phyloP scores from a whole-genome alignment of 2,888 invertebrate species.

The Agapostemon virescens region DNA sequence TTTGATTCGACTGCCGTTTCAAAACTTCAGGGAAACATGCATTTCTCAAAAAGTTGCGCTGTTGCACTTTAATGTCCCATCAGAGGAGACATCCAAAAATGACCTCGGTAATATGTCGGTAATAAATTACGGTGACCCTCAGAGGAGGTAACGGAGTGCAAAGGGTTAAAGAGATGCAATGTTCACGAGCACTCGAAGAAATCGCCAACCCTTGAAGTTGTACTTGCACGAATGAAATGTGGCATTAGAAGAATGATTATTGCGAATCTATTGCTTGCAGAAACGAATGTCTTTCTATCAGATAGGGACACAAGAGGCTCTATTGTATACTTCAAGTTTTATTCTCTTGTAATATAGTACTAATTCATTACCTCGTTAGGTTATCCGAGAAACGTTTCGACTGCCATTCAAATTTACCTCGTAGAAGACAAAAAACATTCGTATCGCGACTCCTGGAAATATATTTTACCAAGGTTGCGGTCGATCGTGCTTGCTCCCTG shows the following conservation, averaged over 20 bases:
- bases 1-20: no score
- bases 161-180: no score
- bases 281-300: not conserved
- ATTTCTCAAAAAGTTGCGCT: no score
- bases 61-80: no score
- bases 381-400: not conserved
- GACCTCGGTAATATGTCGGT: no score
- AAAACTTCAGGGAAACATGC: no score
- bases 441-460: not conserved
- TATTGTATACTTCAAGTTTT: not conserved
- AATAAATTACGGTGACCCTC: no score
- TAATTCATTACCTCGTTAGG: not conserved
- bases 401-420: not conserved
- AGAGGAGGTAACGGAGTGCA: no score
- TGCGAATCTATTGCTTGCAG: not conserved
- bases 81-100: no score
- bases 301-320: not conserved
- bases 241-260: not conserved
- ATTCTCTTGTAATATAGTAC: not conserved
- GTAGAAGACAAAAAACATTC: not conserved
- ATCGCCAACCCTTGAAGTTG: not conserved
- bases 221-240: not conserved
- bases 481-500: not conserved
- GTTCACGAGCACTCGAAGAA: not conserved
- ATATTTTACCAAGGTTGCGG: not conserved